phyloP scores from a whole-genome alignment of 2,888 invertebrate species.

The Argyresthia albistria region DNA sequence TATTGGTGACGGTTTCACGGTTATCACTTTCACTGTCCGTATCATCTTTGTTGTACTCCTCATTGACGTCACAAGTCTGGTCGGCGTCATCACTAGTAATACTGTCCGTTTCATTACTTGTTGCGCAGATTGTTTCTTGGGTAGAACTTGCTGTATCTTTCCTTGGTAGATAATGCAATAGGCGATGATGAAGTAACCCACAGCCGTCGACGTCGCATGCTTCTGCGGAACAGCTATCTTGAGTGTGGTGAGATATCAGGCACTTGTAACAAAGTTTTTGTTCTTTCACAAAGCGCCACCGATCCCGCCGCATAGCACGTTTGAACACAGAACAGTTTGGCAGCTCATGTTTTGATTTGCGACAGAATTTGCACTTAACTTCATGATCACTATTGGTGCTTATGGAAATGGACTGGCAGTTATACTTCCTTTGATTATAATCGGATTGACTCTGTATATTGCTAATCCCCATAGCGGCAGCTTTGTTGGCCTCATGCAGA shows the following conservation, averaged over 20 bases:
- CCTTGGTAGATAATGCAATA: slow-evolving; percentile 7
- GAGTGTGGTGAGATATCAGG: slow-evolving; percentile 11
- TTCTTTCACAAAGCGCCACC: slow-evolving; percentile 12
- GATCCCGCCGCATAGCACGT: slow-evolving; percentile 12
- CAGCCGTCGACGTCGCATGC: slow-evolving; percentile 13
- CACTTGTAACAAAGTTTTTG: slow-evolving; percentile 14
- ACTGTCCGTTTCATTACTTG: not conserved
- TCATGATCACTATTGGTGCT: not conserved
- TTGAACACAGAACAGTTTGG: slow-evolving; percentile 13
- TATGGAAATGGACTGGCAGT: not conserved
- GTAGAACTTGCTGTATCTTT: not conserved
- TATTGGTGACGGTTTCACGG: not conserved
- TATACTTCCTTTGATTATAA: not conserved
- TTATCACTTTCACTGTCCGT: not conserved
- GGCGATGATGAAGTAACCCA: slow-evolving; percentile 6
- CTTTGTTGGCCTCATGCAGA: slow-evolving; percentile 13
- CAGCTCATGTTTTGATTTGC: slow-evolving; percentile 9
- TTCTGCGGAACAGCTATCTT: slow-evolving; percentile 13
- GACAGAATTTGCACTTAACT: slow-evolving; percentile 11
- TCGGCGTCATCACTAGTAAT: not conserved
- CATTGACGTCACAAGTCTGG: not conserved
- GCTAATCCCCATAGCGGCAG: not conserved
- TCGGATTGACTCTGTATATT: not conserved
- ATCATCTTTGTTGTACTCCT: not conserved
- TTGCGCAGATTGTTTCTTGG: not conserved